These are phyloP conservation scores for Esox masquinongy DNA, from an alignment of 2,797 vertebrate species.

Conservation along the genomic window DNA sequence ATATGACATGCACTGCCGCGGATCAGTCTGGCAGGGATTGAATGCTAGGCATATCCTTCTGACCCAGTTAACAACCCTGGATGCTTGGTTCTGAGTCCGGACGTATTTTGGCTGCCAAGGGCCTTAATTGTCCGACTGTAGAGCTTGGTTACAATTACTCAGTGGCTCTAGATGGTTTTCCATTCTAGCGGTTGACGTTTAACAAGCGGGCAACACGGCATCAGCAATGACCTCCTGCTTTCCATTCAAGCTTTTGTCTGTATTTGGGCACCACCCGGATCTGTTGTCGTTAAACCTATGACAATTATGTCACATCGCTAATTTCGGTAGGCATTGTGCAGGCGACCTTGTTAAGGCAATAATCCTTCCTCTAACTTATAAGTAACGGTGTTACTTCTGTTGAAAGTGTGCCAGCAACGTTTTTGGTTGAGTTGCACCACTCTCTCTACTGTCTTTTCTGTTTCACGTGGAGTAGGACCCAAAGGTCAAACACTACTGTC, in stretches of 20 bases:
- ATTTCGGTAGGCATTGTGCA: background rate
- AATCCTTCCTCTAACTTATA: background rate
- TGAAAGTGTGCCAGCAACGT: conserved; percentile 8
- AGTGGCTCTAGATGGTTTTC: background rate
- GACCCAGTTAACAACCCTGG: conserved; percentile 15
- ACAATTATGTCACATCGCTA: background rate
- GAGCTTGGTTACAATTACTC: background rate
- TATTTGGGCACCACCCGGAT: background rate
- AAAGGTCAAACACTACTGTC: conserved; percentile 29
- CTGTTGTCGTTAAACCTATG: background rate
- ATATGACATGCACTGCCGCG: conserved; percentile 64
- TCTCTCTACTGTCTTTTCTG: conserved; percentile 18
- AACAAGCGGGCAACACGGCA: background rate
- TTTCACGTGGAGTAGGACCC: conserved; percentile 27
- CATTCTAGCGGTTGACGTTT: background rate
- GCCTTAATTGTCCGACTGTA: background rate
- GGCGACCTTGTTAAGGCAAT: background rate
- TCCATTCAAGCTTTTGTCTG: background rate
- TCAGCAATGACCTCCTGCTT: background rate
- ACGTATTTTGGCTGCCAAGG: conserved; percentile 15
- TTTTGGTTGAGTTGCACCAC: conserved; percentile 4
- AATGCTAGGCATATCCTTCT: conserved; percentile 23
- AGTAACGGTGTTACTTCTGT: conserved; percentile 8
- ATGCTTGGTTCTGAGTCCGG: conserved; percentile 7
- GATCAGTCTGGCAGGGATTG: conserved; percentile 32